Conservation (phyloP, 2,113 vertebrate genomes). For the Copsychus sechellarum region DNA sequence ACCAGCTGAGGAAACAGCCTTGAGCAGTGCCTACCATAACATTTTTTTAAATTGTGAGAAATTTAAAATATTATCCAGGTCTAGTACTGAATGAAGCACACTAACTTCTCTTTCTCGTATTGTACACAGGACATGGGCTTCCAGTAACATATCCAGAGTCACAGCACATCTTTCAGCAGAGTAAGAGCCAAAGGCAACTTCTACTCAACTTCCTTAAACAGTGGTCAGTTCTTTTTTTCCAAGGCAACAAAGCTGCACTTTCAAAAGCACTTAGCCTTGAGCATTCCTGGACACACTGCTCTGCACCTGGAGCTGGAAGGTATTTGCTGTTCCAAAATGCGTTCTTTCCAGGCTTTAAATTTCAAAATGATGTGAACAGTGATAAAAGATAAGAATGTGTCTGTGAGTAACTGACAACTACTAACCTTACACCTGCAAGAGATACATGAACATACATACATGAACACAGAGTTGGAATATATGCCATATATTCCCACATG, state of each 20-base stretch:
- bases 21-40: not conserved
- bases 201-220: not conserved
- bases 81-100: not conserved
- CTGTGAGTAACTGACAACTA: not conserved
- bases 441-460: not conserved
- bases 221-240: not conserved
- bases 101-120: not conserved
- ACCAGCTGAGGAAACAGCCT: not conserved
- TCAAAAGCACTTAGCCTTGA: not conserved
- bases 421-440: not conserved
- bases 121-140: not conserved
- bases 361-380: not conserved
- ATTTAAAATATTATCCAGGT: not conserved
- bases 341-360: conserved; percentile 51
- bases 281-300: not conserved
- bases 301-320: conserved; percentile 15
- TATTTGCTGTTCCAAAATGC: not conserved
- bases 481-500: not conserved
- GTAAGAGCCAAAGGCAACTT: not conserved
- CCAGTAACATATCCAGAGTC: not conserved
- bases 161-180: not conserved
- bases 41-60: not conserved
- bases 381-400: conserved; percentile 33
- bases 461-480: not conserved
- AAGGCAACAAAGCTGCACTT: not conserved